These are phyloP conservation scores for Leguminivora glycinivorella DNA, from an alignment of 1,140 invertebrate genomes.

Conservation along the genomic window DNA sequence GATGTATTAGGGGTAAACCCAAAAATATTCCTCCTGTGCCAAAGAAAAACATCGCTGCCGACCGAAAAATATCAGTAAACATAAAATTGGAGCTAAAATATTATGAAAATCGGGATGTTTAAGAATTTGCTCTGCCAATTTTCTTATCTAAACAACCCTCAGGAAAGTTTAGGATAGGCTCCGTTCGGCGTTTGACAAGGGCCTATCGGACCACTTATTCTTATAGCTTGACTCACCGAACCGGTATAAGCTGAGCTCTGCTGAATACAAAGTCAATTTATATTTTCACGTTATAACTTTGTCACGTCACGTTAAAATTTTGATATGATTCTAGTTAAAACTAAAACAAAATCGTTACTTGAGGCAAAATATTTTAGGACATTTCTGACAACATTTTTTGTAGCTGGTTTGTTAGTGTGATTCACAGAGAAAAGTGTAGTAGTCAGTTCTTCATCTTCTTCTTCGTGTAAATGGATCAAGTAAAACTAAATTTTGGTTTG, in stretches of 20 bases:
- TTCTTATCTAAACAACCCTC: slow-evolving; percentile 28
- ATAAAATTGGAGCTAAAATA: slow-evolving; percentile 8
- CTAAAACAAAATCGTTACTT: no score
- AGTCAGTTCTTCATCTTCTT: no score
- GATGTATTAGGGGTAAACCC: no score
- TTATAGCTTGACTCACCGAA: not conserved
- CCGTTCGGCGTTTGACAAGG: slow-evolving; percentile 21
- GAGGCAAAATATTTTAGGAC: no score
- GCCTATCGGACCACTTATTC: not conserved
- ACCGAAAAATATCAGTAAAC: slow-evolving; percentile 4
- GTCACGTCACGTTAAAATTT: no score
- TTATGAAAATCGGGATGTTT: slow-evolving; percentile 21
- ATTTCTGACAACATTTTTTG: no score
- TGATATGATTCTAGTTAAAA: no score
- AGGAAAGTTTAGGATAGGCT: slow-evolving; percentile 12
- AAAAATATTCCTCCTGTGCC: not conserved
- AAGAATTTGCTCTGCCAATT: slow-evolving; percentile 19
- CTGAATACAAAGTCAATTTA: not conserved
- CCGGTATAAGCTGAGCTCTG: not conserved
- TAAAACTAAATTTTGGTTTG: no score
- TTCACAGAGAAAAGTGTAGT: no score
- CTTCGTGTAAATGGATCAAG: no score
- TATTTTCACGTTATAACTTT: no score
- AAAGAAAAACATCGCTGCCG: not conserved
- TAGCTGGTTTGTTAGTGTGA: no score